A percentile compares a stretch with the other conserved stretches of the same genome.
Conservation (phyloP, 2,888 invertebrate species). For the Gerris lacustris region DNA sequence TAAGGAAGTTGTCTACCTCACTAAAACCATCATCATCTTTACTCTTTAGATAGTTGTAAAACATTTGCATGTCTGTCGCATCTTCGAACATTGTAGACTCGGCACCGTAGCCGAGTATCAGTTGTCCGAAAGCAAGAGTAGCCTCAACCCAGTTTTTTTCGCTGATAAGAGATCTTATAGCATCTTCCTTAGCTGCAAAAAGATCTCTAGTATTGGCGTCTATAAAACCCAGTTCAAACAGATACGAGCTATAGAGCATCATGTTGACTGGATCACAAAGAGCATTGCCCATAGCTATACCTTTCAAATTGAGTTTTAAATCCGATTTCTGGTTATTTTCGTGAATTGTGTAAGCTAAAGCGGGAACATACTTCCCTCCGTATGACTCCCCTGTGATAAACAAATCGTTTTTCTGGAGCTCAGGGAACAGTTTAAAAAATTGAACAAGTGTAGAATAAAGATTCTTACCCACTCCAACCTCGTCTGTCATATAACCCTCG, state of each 20-base stretch:
- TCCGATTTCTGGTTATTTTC: constrained; percentile 40
- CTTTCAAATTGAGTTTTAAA: constrained; percentile 43
- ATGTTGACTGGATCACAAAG: constrained; percentile 44
- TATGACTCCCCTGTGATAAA: constrained; percentile 52
- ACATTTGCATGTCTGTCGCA: constrained; percentile 54
- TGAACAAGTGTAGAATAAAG: constrained; percentile 44
- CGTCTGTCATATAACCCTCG: constrained; percentile 43
- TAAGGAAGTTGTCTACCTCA: constrained; percentile 28
- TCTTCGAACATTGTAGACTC: constrained; percentile 48
- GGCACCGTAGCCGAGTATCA: constrained; percentile 31
- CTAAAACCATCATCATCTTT: constrained; percentile 35
- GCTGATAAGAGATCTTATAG: constrained; percentile 31
- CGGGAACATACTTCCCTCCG: constrained; percentile 45
- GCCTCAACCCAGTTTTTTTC: constrained; percentile 32
- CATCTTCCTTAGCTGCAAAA: constrained; percentile 29
- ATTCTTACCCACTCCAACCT: constrained; percentile 45
- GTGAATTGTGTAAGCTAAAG: constrained; percentile 44
- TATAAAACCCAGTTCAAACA: constrained; percentile 43
- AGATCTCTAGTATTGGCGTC: constrained; percentile 29
- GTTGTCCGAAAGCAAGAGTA: constrained; percentile 32
- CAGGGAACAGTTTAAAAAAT: constrained; percentile 48
- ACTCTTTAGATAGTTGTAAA: constrained; percentile 24
- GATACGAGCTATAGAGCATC: constrained; percentile 41
- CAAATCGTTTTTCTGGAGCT: constrained; percentile 43
- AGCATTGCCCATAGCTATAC: constrained; percentile 44